These are phyloP conservation scores for Drosophila chauvacae DNA, from an alignment of 1,140 invertebrate species.

Conservation along the genomic window DNA sequence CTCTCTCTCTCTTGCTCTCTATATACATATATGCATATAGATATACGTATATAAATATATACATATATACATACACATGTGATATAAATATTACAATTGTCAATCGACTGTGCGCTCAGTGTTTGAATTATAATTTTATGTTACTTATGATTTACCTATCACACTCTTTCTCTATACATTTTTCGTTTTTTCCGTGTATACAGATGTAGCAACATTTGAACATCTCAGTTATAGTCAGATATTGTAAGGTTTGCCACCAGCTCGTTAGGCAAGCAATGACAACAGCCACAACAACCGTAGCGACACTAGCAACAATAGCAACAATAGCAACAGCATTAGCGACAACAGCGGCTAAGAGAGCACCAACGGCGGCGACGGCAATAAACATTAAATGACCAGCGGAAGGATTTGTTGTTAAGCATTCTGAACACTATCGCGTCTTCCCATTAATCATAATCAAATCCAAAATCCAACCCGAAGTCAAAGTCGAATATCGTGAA, in stretches of 20 bases:
- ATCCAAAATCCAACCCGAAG: conserved; percentile 7
- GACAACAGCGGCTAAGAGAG: conserved; percentile 22
- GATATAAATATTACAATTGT: conserved; percentile 20
- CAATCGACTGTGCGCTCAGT: conserved; percentile 26
- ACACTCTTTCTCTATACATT: conserved; percentile 57
- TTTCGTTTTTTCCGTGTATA: conserved; percentile 58
- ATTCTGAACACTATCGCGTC: conserved; percentile 16
- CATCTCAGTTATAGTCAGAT: conserved; percentile 67
- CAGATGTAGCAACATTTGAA: conserved; percentile 79
- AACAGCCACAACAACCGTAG: conserved; percentile 52
- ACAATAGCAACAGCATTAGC: conserved; percentile 17
- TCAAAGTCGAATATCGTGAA: conserved; percentile 11
- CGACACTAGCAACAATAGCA: conserved; percentile 24
- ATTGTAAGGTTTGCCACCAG: conserved; percentile 63
- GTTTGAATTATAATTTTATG: conserved; percentile 33
- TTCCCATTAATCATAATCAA: conserved; percentile 30
- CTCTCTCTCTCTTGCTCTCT: conserved; percentile 14
- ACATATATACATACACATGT: conserved; percentile 24
- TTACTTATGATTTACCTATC: conserved; percentile 54
- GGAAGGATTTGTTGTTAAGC: conserved; percentile 28
- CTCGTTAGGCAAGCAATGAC: conserved; percentile 76
- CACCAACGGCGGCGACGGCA: conserved; percentile 17
- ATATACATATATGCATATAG: conserved; percentile 9
- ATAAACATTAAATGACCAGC: conserved; percentile 20
- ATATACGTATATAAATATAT: conserved; percentile 12